Base-by-base conservation (phyloP, 1,140 invertebrate genomes). In the Wasmannia auropunctata region DNA sequence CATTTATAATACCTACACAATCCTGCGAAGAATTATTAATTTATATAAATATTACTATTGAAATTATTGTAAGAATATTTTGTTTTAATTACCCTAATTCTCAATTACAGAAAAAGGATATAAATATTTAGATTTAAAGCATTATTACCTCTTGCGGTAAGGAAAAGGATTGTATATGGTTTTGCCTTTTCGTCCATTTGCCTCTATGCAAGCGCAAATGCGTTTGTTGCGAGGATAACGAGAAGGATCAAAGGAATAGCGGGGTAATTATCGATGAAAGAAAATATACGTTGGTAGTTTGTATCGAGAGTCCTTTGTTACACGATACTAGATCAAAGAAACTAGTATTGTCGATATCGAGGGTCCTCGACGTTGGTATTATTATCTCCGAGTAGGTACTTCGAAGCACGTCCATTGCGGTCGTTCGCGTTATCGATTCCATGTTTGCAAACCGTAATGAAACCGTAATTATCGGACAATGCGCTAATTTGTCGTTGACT, bases 391-490 rank as follows among this genome's bases (percentile, higher is more conserved):
- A 69, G 43, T 46, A 77, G 34, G 8, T 54, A 37, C n/a, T 67
- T 63, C 43, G 28, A 37, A 86, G 63, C 49, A 74, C 28, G 56
- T 86, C 58, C 22, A 49, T 37, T 28, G 28, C 28, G 49, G 74
- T 28, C 16, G 16, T 5, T 46, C 11, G 60, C 28, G 43, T 31
- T 86, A 86, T 87, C 49, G 56, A 87, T 79, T 51, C 46, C 1
- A 51, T 34, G 60, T 86, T 88, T 74, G 22, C 28, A 19, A 46
- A 34, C 49, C 37, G 60, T 75, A 75, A 88, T 81, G 51, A 88
- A 86, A 75, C 69, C 25, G 8, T 74, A 86, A 88, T 88, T 81
- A 75, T 19, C 22, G 28, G 46, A 75, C 69, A 86, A 74, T 67
- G n/a, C 34, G 5, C 40, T 54, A 40, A 69, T 70, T 49, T 19